These are phyloP conservation scores for Stigmatopora nigra DNA, from an alignment of 2,113 vertebrate genomes.

Conservation along the genomic window DNA sequence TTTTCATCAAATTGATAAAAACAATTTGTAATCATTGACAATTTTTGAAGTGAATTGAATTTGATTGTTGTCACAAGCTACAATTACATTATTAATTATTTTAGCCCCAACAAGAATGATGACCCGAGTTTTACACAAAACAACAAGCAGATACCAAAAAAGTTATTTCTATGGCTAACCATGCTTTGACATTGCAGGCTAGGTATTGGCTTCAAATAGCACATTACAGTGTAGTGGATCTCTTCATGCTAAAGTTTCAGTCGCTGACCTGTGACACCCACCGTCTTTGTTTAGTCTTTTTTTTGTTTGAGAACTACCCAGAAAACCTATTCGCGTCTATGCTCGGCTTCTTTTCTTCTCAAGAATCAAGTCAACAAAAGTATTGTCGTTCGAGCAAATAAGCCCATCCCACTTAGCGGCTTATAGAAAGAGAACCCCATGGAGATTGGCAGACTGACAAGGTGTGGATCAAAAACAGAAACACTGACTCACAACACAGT, in stretches of 20 bases:
- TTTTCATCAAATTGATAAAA: constrained; percentile 10
- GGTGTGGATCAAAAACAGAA: constrained; percentile 36
- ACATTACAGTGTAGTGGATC: constrained; percentile 1
- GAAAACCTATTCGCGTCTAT: constrained; percentile 9
- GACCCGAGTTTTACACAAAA: background rate
- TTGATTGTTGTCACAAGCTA: background rate
- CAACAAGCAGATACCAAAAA: background rate
- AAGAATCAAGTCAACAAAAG: constrained; percentile 28
- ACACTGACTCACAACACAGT: constrained; percentile 1
- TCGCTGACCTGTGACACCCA: constrained; percentile 19
- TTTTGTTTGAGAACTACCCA: background rate
- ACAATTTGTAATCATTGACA: constrained; percentile 7
- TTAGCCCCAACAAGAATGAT: background rate
- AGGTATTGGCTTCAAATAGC: background rate
- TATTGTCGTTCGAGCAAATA: constrained; percentile 22
- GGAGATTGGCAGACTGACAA: constrained; percentile 19
- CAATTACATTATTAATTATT: background rate
- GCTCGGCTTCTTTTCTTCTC: constrained; percentile 2
- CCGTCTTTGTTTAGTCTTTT: constrained; percentile 32
- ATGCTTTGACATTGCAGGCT: background rate
- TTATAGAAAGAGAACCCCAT: constrained; percentile 29
- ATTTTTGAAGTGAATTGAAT: constrained; percentile 7
- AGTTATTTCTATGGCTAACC: background rate
- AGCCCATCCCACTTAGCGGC: constrained; percentile 17
- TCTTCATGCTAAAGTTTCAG: constrained; percentile 35